phyloP scores from a whole-genome alignment of 2,113 vertebrate genomes.

The Nanger granti region DNA sequence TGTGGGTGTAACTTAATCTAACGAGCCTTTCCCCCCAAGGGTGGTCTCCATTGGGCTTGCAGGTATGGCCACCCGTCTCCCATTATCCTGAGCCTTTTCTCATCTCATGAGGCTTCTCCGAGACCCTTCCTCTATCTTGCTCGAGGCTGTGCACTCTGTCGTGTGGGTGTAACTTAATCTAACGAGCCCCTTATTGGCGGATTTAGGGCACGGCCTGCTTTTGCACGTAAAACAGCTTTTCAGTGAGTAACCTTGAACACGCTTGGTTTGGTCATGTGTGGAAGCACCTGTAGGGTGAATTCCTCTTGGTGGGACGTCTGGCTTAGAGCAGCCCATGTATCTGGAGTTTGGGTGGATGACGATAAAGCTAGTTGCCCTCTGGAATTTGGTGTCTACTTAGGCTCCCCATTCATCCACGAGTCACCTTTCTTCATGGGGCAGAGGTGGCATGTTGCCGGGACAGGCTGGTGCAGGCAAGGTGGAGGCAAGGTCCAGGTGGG shows the following conservation, averaged over 20 bases:
- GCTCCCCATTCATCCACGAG: accelerated
- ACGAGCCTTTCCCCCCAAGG: accelerated
- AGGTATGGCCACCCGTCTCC: not conserved
- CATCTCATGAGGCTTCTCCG: not conserved
- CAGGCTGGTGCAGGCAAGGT: not conserved
- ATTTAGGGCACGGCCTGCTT: not conserved
- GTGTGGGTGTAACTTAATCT: not conserved
- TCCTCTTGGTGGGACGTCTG: accelerated
- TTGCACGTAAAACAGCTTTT: not conserved
- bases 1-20: not conserved
- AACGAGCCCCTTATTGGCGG: too few species aligned
- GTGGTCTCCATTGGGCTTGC: not conserved
- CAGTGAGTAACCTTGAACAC: not conserved
- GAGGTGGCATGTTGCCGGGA: not conserved
- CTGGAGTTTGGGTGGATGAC: accelerated
- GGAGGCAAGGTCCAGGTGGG: not conserved
- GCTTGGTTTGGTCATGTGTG: accelerated
- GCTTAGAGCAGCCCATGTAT: accelerated
- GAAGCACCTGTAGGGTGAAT: not conserved
- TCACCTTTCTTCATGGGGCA: not conserved
- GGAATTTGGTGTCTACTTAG: accelerated
- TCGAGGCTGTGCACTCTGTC: not conserved
- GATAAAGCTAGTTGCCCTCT: not conserved
- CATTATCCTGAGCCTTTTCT: accelerated
- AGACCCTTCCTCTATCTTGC: not conserved